phyloP scores from a whole-genome alignment of 2,888 invertebrate genomes.

The Odontocerum albicorne region DNA sequence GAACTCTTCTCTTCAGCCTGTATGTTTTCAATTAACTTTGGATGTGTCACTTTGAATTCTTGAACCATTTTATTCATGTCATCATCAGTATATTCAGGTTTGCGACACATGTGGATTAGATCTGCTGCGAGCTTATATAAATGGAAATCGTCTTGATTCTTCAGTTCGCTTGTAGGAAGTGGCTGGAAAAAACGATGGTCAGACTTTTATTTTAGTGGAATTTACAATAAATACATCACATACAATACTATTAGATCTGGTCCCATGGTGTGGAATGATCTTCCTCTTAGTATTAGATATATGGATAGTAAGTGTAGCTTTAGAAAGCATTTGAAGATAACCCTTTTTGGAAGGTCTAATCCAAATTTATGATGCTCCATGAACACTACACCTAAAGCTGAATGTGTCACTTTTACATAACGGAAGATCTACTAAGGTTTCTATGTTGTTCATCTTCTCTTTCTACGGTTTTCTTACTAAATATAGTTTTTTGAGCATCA shows the following conservation, averaged over 20 bases:
- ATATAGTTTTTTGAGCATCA: too few relatives aligned
- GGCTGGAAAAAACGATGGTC: conserved; percentile 42
- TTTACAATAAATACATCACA: neutral
- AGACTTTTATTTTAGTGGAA: neutral
- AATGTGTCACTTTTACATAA: too few relatives aligned
- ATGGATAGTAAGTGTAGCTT: too few relatives aligned
- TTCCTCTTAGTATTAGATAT: too few relatives aligned
- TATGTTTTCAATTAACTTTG: conserved; percentile 41
- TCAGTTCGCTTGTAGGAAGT: conserved; percentile 41
- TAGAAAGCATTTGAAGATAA: too few relatives aligned
- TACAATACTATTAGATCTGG: neutral
- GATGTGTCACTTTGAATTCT: conserved; percentile 46
- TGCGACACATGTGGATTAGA: conserved; percentile 44
- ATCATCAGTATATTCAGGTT: conserved; percentile 40
- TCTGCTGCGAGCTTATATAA: conserved; percentile 49
- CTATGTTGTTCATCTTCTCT: too few relatives aligned
- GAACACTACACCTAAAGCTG: too few relatives aligned
- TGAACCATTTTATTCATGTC: conserved; percentile 40
- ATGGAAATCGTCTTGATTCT: conserved; percentile 41
- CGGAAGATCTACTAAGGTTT: too few relatives aligned
- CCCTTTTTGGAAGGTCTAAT: too few relatives aligned
- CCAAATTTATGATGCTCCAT: too few relatives aligned
- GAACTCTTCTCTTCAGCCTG: neutral
- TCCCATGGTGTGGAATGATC: too few relatives aligned
- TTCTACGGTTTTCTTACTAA: too few relatives aligned